Evolutionary conservation across 2,888 invertebrate species (phyloP).

Genomic region (Harpagoxenus sublaevis): DNA sequence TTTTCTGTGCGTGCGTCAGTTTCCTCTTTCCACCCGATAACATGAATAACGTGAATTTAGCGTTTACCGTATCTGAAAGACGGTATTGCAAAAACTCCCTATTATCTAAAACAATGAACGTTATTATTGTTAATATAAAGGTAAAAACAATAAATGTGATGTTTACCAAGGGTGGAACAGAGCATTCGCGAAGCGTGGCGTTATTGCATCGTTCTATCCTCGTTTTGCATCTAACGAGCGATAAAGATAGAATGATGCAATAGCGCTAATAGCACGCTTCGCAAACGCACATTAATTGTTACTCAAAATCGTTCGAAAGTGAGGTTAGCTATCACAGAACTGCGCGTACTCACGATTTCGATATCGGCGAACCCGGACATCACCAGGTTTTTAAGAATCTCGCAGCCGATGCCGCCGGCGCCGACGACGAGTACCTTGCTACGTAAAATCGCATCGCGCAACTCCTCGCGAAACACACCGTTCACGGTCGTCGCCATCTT

Average conservation of each 20-base stretch:
- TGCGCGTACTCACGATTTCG: slow-evolving; percentile 93
- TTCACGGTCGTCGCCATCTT: slow-evolving; percentile 90
- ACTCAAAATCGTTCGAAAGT: neutral
- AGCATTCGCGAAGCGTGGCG: no score
- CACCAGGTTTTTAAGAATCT: slow-evolving; percentile 98
- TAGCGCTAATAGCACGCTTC: no score
- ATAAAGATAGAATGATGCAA: no score
- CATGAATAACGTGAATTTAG: no score
- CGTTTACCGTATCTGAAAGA: no score
- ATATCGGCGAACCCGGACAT: slow-evolving; percentile 97
- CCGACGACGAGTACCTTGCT: slow-evolving; percentile 96
- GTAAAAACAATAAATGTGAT: neutral
- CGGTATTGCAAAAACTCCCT: no score
- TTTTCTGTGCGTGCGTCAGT: no score
- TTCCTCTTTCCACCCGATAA: no score
- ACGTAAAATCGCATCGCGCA: slow-evolving; percentile 90
- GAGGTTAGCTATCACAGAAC: neutral
- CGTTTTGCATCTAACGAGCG: no score
- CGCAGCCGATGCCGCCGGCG: slow-evolving; percentile 99
- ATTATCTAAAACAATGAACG: neutral
- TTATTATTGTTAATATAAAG: neutral
- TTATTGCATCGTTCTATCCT: no score
- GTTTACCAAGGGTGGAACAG: no score
- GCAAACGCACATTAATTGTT: no score
- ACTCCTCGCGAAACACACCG: slow-evolving; percentile 89